Evolutionary conservation across 2,797 vertebrate species (phyloP), one percentile per base, ranked within the genome.

Genomic region (Margarornis squamiger): DNA sequence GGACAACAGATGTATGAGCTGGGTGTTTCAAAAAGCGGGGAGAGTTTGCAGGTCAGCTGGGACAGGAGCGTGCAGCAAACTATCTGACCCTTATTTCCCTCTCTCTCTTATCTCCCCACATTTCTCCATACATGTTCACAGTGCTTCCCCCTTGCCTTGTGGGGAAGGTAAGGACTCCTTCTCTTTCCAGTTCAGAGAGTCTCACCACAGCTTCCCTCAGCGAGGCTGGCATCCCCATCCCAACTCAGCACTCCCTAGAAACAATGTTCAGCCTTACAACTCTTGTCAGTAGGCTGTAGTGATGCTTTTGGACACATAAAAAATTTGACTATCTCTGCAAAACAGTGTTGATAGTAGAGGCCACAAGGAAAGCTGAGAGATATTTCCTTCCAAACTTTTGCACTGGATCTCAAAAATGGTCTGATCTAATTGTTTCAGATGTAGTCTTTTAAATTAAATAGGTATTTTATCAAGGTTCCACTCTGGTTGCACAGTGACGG

Each of bases 121-220:
- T 26, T 17, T 45, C 32, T n/a, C n/a, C 2, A 1, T 30, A 12
- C 13, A 27, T 0, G 1, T 23, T 26, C 24, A n/a, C 9, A 24
- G 18, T 57, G 20, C 30, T 76, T 62, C 26, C 34, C 20, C 43
- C 32, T 21, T 11, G 8, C 17, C 22, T 84, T 3, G 0, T 46
- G 58, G 52, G 22, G 19, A n/a, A 45, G 52, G 41, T 48, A 48
- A 46, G 23, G 8, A 32, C 12, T n/a, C 38, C 62, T 66, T 29
- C 76, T 70, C 4, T 1, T 16, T 48, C 27, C 0, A 1, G 6
- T 27, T 58, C 51, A 83, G 34, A 73, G 83, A 79, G 41, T 57
- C n/a, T 48, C 41, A 72, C 26, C 22, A 29, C 3, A 0, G n/a
- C 21, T 76, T 16, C 30, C 52, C 66, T 76, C 38, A 61, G 27